Evolutionary conservation across 2,113 vertebrate genomes (phyloP), one percentile per base, ranked within the genome.

Genomic region (Oostethus manadensis): DNA sequence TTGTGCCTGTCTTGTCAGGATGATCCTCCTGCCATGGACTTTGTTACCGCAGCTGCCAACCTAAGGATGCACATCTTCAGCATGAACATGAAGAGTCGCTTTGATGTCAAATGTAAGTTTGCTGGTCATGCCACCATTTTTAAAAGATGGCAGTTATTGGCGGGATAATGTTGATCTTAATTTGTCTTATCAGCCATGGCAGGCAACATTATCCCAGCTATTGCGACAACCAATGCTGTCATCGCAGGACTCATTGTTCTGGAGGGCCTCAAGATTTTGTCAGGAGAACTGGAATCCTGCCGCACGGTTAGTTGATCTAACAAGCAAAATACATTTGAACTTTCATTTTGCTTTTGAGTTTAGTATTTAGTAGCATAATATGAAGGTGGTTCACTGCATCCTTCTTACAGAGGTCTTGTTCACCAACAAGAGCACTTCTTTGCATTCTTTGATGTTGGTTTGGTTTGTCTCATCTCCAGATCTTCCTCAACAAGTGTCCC

Each of bases 51-150:
- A 33, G 96, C 97, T 38, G 88, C 97, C 6, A 99, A 99, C 83
- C 88, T 99, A 51, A 92, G 97, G 55, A 99, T 99, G 95, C 88
- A 98, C 74, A 93, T 99, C 87, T 99, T 99, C 82, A 97, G 96
- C 83, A 98, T 99, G 94, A 96, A 90, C 79, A 98, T 93, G 93
- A 99, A 98, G 86, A 99, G 97, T 82, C 92, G 90, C 83, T 98
- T 98, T 71, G 96, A 99, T 74, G 94, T 99, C 22, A 99, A 99
- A 78, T 98, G 97, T 99, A 88, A 94, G 96, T 83, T 60, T 6
- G 0, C 11, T 20, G 4, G 15, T 38, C 18, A 3, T 33, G 46
- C 6, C 15, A n/a, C 14, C n/a, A 7, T 20, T 43, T 17, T 44
- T 3, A 20, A 45, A 13, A 17, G 6, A 1, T 16, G 4, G 3